These are phyloP conservation scores for Mesorhabditis spiculigera DNA, from an alignment of 2,888 invertebrate genomes.

Conservation along the genomic window DNA sequence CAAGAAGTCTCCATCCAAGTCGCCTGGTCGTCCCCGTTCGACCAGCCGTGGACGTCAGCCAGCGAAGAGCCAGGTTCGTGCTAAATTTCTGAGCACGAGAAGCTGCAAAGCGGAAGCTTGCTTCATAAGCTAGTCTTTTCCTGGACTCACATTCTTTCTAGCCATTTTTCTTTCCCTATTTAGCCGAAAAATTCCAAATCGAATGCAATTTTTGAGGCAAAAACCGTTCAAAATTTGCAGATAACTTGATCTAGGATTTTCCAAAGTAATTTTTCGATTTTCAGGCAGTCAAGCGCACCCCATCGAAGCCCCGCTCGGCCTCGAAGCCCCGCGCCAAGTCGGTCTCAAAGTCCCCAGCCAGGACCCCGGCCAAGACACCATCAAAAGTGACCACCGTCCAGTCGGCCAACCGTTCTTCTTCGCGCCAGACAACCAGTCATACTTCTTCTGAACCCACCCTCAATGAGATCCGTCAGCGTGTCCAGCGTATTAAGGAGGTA, in stretches of 20 bases:
- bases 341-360: neutral
- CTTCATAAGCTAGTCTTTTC: too few species aligned
- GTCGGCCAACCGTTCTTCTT: neutral
- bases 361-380: constrained; percentile 5
- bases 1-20: neutral
- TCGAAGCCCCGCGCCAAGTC: neutral
- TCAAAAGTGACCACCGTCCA: neutral
- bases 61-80: neutral
- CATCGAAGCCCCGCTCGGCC: neutral
- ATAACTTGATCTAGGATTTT: neutral
- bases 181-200: neutral
- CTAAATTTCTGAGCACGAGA: too few species aligned
- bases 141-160: neutral
- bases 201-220: neutral
- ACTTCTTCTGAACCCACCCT: neutral
- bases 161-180: neutral
- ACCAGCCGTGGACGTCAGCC: neutral
- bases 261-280: neutral
- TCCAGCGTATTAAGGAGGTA: constrained; percentile 2
- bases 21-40: neutral
- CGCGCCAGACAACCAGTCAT: neutral
- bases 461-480: constrained; percentile 2
- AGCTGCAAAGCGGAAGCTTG: too few species aligned
- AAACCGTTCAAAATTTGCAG: neutral
- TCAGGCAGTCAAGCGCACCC: neutral